Percentiles rank a stretch among this genome's conserved stretches.
phyloP scores from a whole-genome alignment of 1,140 invertebrate species.

The Aphis craccivora region DNA sequence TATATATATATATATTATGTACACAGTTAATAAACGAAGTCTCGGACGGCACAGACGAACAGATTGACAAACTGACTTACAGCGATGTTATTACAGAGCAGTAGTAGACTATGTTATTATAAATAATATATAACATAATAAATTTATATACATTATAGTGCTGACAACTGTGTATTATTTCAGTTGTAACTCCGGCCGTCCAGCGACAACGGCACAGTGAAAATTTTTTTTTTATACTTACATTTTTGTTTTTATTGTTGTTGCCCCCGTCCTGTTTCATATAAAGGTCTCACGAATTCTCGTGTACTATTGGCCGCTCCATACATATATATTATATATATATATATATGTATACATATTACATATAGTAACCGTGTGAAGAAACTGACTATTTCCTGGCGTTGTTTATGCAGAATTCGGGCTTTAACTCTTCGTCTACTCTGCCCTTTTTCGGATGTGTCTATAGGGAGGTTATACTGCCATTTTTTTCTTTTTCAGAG shows the following conservation, averaged over 20 bases:
- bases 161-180: background rate
- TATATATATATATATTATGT: background rate
- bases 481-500: background rate
- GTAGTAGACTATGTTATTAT: background rate
- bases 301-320: background rate
- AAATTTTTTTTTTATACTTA: background rate
- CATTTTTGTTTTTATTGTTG: background rate
- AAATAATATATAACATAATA: conserved; percentile 6
- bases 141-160: background rate
- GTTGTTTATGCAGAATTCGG: background rate
- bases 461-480: background rate
- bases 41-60: background rate
- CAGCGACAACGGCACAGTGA: background rate
- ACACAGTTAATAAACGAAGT: conserved; percentile 1
- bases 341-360: too few relatives aligned
- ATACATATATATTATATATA: too few relatives aligned
- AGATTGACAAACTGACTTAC: background rate
- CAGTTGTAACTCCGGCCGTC: background rate
- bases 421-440: background rate
- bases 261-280: background rate
- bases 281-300: background rate
- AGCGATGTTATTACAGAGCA: conserved; percentile 24
- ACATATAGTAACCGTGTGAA: background rate
- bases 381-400: background rate
- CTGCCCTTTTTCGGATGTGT: background rate